phyloP scores from a whole-genome alignment of 2,888 invertebrate species.

The Cosmia trapezina region DNA sequence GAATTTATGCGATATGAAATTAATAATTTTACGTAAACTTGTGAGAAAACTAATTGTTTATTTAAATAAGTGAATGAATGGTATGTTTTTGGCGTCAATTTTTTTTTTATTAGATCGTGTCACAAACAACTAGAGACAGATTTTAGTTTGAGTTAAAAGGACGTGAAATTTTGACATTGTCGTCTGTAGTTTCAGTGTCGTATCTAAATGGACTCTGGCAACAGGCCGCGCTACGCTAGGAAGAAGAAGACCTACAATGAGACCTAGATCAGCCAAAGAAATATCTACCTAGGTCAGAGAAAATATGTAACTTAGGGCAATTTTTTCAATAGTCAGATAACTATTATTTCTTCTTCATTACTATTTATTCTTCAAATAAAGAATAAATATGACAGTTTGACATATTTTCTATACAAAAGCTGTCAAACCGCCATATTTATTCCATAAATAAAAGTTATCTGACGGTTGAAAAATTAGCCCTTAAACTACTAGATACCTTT shows the following conservation, averaged over 20 bases:
- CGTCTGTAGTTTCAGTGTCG: conserved; percentile 55
- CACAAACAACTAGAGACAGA: conserved; percentile 19
- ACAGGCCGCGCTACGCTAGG: conserved; percentile 49
- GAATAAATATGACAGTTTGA: too few species aligned
- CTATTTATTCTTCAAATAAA: too few species aligned
- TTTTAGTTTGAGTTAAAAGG: conserved; percentile 35
- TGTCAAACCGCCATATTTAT: too few species aligned
- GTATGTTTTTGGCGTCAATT: conserved; percentile 13
- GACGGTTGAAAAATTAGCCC: too few species aligned
- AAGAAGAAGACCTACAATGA: conserved; percentile 36
- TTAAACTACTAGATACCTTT: background rate
- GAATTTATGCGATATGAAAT: conserved; percentile 58
- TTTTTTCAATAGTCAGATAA: too few species aligned
- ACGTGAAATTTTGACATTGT: conserved; percentile 42
- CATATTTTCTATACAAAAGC: too few species aligned
- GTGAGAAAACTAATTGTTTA: conserved; percentile 22
- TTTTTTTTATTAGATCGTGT: background rate
- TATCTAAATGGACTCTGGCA: conserved; percentile 51
- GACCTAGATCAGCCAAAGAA: conserved; percentile 40
- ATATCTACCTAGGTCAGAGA: conserved; percentile 9
- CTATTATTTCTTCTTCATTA: too few species aligned
- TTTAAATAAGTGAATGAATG: conserved; percentile 36
- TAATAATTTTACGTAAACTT: conserved; percentile 36
- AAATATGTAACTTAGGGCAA: conserved; percentile 1
- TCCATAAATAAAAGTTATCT: too few species aligned